phyloP scores from a whole-genome alignment of 1,140 invertebrate species.

The Plodia interpunctella region DNA sequence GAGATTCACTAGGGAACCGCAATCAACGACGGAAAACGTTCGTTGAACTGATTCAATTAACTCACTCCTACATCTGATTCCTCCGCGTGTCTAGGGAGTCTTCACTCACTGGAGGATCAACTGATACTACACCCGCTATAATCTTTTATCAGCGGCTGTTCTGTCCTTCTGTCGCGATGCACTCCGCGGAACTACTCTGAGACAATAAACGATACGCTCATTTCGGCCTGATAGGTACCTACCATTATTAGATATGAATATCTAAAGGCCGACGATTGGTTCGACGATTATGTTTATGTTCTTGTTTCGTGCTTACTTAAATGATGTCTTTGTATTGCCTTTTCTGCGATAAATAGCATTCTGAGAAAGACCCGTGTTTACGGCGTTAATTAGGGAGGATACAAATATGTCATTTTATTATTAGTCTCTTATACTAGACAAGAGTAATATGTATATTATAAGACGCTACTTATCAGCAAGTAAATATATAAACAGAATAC shows the following conservation, averaged over 20 bases:
- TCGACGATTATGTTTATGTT: conserved; percentile 51
- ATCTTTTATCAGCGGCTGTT: conserved; percentile 66
- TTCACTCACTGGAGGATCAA: conserved; percentile 49
- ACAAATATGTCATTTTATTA: background rate
- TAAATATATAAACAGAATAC: background rate
- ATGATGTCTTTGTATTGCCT: conserved; percentile 52
- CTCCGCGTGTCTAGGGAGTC: conserved; percentile 31
- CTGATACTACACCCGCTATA: conserved; percentile 53
- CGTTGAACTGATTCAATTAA: conserved; percentile 69
- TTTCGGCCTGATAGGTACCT: conserved; percentile 45
- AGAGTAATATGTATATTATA: too few relatives aligned
- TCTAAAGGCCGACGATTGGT: conserved; percentile 64
- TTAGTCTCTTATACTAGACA: background rate
- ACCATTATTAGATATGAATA: conserved; percentile 51
- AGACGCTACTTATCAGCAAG: background rate
- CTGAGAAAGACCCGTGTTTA: background rate
- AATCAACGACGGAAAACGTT: conserved; percentile 57
- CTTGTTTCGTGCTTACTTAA: conserved; percentile 38
- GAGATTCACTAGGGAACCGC: conserved; percentile 25
- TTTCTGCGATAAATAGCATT: conserved; percentile 5
- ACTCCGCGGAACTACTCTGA: conserved; percentile 20
- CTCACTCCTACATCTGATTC: conserved; percentile 27
- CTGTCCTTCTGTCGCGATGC: conserved; percentile 44
- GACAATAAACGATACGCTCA: conserved; percentile 42
- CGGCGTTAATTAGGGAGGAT: background rate